phyloP scores from a whole-genome alignment of 2,113 vertebrate genomes.

The Rhadina sibilatrix region DNA sequence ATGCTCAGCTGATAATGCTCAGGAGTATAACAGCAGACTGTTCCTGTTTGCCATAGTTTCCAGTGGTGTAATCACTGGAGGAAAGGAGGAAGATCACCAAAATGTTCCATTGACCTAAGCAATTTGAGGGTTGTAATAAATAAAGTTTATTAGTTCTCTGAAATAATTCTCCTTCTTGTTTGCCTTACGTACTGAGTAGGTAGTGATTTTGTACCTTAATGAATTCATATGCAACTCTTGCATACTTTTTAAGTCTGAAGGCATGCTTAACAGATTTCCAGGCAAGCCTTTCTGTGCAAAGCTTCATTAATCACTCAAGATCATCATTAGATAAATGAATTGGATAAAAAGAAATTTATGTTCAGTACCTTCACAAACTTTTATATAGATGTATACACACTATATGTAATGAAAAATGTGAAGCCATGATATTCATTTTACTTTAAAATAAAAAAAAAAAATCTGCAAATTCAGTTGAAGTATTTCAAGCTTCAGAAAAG shows the following conservation, averaged over 20 bases:
- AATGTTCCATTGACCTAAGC: background rate
- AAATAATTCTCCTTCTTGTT: background rate
- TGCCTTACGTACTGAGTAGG: background rate
- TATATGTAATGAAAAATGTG: background rate
- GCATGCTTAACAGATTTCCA: background rate
- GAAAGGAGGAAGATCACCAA: background rate
- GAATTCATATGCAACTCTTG: background rate
- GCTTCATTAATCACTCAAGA: background rate
- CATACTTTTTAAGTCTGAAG: background rate
- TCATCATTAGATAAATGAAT: background rate
- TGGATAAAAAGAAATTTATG: background rate
- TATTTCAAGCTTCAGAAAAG: background rate
- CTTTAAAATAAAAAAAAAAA: background rate
- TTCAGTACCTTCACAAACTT: background rate
- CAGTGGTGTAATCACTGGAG: background rate
- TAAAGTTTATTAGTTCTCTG: background rate
- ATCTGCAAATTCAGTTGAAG: background rate
- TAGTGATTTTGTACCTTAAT: background rate
- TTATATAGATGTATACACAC: accelerated
- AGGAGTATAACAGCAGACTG: background rate
- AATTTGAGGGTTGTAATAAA: background rate
- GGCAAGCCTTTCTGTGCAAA: background rate
- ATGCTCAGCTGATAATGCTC: background rate
- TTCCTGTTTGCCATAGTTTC: background rate
- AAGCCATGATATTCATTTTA: background rate